Evolutionary conservation across 2,797 vertebrate genomes (phyloP).

Genomic region (Tarsius wallacei): DNA sequence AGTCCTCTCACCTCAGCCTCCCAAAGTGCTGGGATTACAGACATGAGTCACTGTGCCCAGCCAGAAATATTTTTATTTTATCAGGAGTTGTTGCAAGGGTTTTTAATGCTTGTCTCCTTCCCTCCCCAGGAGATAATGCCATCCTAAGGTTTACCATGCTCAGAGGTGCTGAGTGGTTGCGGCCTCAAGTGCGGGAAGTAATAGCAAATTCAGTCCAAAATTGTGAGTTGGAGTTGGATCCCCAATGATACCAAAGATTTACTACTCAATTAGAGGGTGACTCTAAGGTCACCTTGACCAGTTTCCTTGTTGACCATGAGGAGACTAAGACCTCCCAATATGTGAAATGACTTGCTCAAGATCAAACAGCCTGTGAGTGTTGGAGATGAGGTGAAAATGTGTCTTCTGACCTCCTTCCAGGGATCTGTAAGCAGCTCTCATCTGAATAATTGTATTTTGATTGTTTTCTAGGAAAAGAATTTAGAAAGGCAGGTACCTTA

Average conservation of each 20-base stretch:
- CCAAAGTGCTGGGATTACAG: no score
- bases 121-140: conserved; percentile 74
- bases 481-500: background rate
- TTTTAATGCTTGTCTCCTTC: background rate
- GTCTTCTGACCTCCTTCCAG: background rate
- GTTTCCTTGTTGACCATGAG: background rate
- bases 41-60: no score
- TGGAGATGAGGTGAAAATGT: background rate
- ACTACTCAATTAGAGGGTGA: background rate
- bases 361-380: background rate
- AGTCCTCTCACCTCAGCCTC: no score
- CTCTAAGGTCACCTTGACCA: background rate
- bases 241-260: background rate
- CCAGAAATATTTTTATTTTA: background rate
- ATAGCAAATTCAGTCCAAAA: background rate
- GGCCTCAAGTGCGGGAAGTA: conserved; percentile 66
- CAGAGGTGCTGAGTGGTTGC: conserved; percentile 84
- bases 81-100: background rate
- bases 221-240: conserved; percentile 78
- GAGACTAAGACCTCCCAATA: background rate
- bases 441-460: background rate
- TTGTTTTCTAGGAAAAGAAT: background rate
- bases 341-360: background rate
- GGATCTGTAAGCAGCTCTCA: background rate
- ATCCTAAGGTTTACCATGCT: conserved; percentile 82